Conservation (phyloP, 1,140 invertebrate genomes). For the Nautilus pompilius region DNA sequence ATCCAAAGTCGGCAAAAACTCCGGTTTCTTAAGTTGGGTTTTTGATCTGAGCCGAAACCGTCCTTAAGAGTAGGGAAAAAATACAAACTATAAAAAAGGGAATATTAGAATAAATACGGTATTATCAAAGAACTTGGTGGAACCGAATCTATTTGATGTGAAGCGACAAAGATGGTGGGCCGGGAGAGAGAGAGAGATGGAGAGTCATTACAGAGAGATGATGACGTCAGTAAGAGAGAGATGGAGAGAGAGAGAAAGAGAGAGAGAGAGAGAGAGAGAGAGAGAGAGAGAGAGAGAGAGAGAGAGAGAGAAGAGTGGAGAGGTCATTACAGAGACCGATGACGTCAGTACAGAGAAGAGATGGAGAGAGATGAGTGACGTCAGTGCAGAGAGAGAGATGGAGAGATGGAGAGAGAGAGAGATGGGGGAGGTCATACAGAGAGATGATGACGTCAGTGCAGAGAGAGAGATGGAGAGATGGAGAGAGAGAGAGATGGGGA, state of each 20-base stretch:
- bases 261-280: slow-evolving; percentile 1
- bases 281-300: slow-evolving; percentile 7
- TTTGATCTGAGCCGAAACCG: no score
- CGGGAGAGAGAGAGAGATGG: neutral
- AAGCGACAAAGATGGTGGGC: neutral
- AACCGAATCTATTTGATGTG: neutral
- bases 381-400: neutral
- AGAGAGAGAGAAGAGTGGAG: slow-evolving; percentile 2
- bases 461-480: neutral
- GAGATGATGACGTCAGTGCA: neutral
- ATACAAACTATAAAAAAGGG: no score
- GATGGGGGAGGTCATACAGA: neutral
- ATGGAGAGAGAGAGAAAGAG: slow-evolving; percentile 2
- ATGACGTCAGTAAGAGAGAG: neutral
- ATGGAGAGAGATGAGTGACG: neutral
- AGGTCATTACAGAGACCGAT: neutral
- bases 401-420: neutral
- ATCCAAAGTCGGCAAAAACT: no score
- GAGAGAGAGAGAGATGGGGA: neutral
- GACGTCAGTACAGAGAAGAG: no score
- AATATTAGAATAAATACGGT: no score
- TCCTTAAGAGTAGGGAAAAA: no score
- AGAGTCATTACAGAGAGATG: neutral
- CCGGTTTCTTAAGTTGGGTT: no score
- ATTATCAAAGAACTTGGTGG: no score